These are phyloP conservation scores for Anoplius nigerrimus DNA, from an alignment of 2,888 invertebrate species.

Conservation along the genomic window DNA sequence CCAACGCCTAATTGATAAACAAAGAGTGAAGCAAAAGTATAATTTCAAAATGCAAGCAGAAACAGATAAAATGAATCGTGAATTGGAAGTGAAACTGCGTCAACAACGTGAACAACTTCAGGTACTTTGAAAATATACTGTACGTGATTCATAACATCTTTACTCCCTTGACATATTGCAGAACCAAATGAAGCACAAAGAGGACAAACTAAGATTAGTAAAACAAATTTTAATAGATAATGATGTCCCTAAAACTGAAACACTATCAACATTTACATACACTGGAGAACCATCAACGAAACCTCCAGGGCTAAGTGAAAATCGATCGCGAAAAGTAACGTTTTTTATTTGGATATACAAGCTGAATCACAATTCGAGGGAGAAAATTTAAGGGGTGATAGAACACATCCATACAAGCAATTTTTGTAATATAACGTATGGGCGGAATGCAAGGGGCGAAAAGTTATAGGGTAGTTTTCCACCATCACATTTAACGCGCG, in stretches of 20 bases:
- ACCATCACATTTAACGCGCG: too few relatives aligned
- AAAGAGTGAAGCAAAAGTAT: slow-evolving; percentile 75
- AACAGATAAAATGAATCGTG: slow-evolving; percentile 85
- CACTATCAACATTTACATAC: slow-evolving; percentile 6
- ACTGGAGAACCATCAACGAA: slow-evolving; percentile 20
- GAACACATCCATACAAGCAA: too few relatives aligned
- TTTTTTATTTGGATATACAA: too few relatives aligned
- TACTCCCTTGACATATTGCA: slow-evolving; percentile 39
- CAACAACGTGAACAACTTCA: slow-evolving; percentile 79
- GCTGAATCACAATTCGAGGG: too few relatives aligned
- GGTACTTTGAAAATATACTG: slow-evolving; percentile 59
- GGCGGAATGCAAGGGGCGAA: too few relatives aligned
- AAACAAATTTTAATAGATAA: slow-evolving; percentile 79
- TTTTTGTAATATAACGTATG: too few relatives aligned
- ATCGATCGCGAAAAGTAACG: slow-evolving; percentile 60
- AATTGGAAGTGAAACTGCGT: slow-evolving; percentile 80
- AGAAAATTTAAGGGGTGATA: too few relatives aligned
- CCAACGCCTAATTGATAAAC: slow-evolving; percentile 76
- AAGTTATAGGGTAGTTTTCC: too few relatives aligned
- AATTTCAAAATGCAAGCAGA: slow-evolving; percentile 80
- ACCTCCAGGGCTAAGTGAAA: slow-evolving; percentile 53
- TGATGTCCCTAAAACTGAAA: slow-evolving; percentile 55
- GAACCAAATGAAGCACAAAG: slow-evolving; percentile 79
- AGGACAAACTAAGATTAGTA: slow-evolving; percentile 79
- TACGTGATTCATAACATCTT: background rate